Evolutionary conservation across 1,140 invertebrate genomes (phyloP).

Genomic region (Panagrolaimus sp.): DNA sequence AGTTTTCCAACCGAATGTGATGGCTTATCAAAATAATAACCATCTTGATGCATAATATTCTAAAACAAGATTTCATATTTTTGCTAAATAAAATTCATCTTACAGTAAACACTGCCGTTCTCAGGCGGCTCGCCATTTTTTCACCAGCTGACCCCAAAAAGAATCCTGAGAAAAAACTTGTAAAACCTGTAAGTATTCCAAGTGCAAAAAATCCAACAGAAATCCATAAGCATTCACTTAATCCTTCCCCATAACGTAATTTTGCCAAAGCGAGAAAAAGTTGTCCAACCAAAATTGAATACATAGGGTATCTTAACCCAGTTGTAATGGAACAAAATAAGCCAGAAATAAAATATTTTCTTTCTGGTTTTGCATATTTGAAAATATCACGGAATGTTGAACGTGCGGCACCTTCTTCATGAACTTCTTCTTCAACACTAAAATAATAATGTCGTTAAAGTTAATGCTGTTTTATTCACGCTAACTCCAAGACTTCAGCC

Average conservation of each 20-base stretch:
- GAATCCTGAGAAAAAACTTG: constrained; percentile 22
- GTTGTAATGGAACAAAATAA: constrained; percentile 18
- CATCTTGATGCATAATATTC: constrained; percentile 61
- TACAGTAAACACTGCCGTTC: constrained; percentile 21
- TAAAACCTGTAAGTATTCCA: neutral
- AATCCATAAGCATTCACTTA: constrained; percentile 23
- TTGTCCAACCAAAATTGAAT: constrained; percentile 46
- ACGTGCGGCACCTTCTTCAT: constrained; percentile 39
- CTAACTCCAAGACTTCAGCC: neutral
- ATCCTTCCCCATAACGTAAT: neutral
- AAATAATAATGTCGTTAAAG: too few species aligned
- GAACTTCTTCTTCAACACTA: constrained; percentile 33
- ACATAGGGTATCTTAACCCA: constrained; percentile 45
- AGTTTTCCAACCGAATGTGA: constrained; percentile 61
- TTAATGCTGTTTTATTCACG: too few species aligned
- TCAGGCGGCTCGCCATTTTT: constrained; percentile 22
- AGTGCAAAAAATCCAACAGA: constrained; percentile 12
- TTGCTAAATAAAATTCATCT: neutral
- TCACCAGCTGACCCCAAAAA: constrained; percentile 32
- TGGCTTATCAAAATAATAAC: constrained; percentile 61
- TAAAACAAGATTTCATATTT: neutral
- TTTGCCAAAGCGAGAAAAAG: constrained; percentile 27
- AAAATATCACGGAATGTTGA: constrained; percentile 46
- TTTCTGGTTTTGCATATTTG: constrained; percentile 38
- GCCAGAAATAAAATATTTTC: constrained; percentile 15